Conservation (phyloP, 2,888 invertebrate species). For the Diloba caeruleocephala region DNA sequence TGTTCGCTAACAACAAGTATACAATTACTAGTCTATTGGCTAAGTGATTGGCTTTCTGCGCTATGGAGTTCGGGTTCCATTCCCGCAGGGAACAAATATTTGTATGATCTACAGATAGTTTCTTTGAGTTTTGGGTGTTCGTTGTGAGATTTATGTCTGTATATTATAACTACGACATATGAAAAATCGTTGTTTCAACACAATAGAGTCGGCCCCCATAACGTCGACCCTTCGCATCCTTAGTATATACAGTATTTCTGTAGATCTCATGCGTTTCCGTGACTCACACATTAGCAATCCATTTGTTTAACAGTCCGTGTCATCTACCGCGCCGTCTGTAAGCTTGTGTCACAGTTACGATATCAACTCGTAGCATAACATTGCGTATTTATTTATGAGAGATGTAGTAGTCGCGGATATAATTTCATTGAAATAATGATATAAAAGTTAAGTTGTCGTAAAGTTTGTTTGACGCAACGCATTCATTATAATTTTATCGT, state of each 20-base stretch:
- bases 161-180: too few relatives aligned
- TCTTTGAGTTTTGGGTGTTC: too few relatives aligned
- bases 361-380: constrained; percentile 3
- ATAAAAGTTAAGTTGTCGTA: neutral
- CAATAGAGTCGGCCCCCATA: too few relatives aligned
- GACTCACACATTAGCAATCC: neutral
- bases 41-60: too few relatives aligned
- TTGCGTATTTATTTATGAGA: neutral
- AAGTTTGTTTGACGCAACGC: neutral
- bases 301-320: neutral
- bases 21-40: too few relatives aligned
- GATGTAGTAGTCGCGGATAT: neutral
- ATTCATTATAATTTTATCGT: neutral
- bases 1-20: too few relatives aligned
- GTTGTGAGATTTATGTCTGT: too few relatives aligned
- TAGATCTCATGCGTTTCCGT: neutral
- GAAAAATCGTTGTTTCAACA: too few relatives aligned
- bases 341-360: neutral
- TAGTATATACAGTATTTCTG: neutral
- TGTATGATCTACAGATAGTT: too few relatives aligned
- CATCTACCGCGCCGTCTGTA: constrained; percentile 1
- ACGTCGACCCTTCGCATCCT: too few relatives aligned
- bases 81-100: too few relatives aligned
- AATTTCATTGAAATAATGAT: neutral
- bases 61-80: too few relatives aligned